Conservation (phyloP, 2,888 invertebrate genomes). For the Cephalotes varians region DNA sequence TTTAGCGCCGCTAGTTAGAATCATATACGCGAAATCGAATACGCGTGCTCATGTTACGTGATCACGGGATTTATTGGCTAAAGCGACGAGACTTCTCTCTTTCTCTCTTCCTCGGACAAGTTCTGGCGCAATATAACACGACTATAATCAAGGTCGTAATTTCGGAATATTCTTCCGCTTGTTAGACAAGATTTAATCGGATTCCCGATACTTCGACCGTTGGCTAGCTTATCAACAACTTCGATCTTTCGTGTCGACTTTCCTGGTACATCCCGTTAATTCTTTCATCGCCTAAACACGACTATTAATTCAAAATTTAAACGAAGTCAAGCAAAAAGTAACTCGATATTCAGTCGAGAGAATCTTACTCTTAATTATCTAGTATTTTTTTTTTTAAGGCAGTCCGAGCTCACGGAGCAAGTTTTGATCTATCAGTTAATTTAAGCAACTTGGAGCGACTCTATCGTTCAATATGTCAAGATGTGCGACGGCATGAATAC, state of each 20-base stretch:
- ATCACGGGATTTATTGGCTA: slow-evolving; percentile 77
- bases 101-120: slow-evolving; percentile 69
- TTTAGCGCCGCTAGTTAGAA: slow-evolving; percentile 79
- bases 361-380: neutral
- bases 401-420: neutral
- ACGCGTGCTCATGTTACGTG: slow-evolving; percentile 77
- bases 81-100: slow-evolving; percentile 26
- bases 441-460: neutral
- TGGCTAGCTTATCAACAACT: slow-evolving; percentile 61
- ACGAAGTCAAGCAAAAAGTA: neutral
- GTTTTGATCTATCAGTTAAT: slow-evolving; percentile 2
- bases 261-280: slow-evolving; percentile 18
- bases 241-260: slow-evolving; percentile 28
- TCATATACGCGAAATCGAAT: slow-evolving; percentile 81
- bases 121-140: slow-evolving; percentile 80
- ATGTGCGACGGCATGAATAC: slow-evolving; percentile 2
- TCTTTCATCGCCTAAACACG: neutral
- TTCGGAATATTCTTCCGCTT: slow-evolving; percentile 73
- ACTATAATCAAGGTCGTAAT: slow-evolving; percentile 79
- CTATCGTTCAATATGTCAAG: slow-evolving; percentile 1
- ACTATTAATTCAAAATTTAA: slow-evolving; percentile 26
- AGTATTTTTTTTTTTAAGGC: neutral
- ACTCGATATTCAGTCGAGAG: neutral
- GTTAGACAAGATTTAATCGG: slow-evolving; percentile 78
- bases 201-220: slow-evolving; percentile 63